Conservation (phyloP, 2,888 invertebrate genomes). For the Apamea epomidion region DNA sequence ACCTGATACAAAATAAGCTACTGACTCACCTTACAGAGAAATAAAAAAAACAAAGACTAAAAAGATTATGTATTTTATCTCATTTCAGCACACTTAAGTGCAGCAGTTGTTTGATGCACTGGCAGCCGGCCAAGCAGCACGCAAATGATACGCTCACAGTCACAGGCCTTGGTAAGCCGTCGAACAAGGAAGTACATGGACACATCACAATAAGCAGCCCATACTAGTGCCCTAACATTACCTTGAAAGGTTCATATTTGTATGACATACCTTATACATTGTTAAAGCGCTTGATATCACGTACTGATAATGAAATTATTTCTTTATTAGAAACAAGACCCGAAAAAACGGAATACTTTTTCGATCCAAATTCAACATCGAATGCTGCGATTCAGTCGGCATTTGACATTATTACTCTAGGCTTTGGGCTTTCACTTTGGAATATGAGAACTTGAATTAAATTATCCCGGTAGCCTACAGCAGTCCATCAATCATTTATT, state of each 20-base stretch:
- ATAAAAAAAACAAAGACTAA: constrained; percentile 71
- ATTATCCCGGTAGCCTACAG: constrained; percentile 35
- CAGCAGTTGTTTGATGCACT: constrained; percentile 75
- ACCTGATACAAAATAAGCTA: constrained; percentile 50
- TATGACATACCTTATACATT: constrained; percentile 60
- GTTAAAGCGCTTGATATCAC: constrained; percentile 70
- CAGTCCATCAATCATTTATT: constrained; percentile 58
- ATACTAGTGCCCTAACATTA: constrained; percentile 74
- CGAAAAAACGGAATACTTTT: constrained; percentile 62
- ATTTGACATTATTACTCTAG: constrained; percentile 20
- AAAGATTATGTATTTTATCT: constrained; percentile 67
- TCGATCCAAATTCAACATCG: constrained; percentile 49
- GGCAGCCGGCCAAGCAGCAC: constrained; percentile 76
- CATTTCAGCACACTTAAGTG: constrained; percentile 67
- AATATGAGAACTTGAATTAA: constrained; percentile 30
- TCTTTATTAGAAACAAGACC: constrained; percentile 48
- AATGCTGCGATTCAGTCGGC: constrained; percentile 38
- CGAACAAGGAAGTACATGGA: constrained; percentile 73
- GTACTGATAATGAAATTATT: constrained; percentile 71
- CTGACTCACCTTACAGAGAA: constrained; percentile 59
- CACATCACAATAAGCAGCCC: constrained; percentile 69
- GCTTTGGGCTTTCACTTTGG: not conserved
- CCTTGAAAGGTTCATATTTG: constrained; percentile 79
- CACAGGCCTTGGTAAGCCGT: constrained; percentile 68
- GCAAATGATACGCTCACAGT: constrained; percentile 68